A percentile compares a stretch with the other conserved stretches of the same genome.
phyloP scores from a whole-genome alignment of 2,113 vertebrate genomes.

The Silurus meridionalis region DNA sequence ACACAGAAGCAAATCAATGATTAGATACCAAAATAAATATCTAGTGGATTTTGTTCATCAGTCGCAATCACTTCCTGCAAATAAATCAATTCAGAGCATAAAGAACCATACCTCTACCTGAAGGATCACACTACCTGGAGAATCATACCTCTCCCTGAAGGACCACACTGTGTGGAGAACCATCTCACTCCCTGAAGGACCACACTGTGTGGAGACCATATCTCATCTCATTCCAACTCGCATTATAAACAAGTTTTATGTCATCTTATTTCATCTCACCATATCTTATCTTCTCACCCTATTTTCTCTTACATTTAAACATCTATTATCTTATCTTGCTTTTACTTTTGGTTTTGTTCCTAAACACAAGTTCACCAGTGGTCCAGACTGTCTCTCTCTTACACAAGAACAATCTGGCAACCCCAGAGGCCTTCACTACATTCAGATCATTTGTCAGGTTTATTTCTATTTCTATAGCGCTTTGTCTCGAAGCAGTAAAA shows the following conservation, averaged over 20 bases:
- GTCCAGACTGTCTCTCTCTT: neutral
- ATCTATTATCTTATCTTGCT: neutral
- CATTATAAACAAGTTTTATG: too few relatives aligned
- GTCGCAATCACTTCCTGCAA: neutral
- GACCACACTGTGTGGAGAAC: too few relatives aligned
- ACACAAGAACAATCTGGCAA: neutral
- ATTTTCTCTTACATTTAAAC: neutral
- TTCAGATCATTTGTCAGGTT: neutral
- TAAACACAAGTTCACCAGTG: neutral
- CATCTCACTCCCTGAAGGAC: too few relatives aligned
- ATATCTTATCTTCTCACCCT: neutral
- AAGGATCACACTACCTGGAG: too few relatives aligned
- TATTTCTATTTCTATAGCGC: too few relatives aligned
- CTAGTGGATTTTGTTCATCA: neutral
- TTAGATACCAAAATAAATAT: neutral
- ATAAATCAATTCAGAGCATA: neutral
- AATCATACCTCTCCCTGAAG: too few relatives aligned
- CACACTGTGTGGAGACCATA: too few relatives aligned
- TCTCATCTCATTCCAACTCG: neutral
- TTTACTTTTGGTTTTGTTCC: neutral
- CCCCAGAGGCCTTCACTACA: neutral
- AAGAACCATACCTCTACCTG: too few relatives aligned
- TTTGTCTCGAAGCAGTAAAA: too few relatives aligned
- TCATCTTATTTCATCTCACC: neutral
- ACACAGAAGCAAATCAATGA: neutral